These are phyloP conservation scores for Dromiciops gliroides DNA, from an alignment of 2,113 vertebrate species.

Conservation along the genomic window DNA sequence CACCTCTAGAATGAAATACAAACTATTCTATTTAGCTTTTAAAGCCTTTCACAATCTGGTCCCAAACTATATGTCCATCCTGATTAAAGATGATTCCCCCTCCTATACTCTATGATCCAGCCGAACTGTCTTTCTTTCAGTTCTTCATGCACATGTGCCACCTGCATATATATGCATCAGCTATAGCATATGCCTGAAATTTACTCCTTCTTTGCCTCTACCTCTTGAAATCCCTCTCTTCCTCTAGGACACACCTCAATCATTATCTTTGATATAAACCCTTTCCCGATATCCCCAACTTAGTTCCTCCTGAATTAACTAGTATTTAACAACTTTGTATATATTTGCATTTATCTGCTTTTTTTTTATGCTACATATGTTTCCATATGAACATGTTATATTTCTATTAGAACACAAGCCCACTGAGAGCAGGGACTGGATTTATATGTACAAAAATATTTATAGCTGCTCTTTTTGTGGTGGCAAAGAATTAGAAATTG, in stretches of 20 bases:
- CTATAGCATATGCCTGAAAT: background rate
- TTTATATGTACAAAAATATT: background rate
- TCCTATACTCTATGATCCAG: background rate
- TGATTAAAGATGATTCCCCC: background rate
- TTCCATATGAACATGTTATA: background rate
- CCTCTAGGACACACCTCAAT: background rate
- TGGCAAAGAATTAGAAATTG: background rate
- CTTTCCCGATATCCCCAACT: background rate
- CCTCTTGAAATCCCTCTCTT: background rate
- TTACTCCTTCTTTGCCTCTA: background rate
- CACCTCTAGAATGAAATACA: background rate
- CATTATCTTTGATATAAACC: background rate
- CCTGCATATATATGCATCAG: background rate
- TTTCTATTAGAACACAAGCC: background rate
- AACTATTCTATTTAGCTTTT: background rate
- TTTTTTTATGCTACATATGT: background rate
- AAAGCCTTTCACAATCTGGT: background rate
- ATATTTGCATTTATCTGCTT: background rate
- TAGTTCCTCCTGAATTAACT: background rate
- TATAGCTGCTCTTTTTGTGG: background rate
- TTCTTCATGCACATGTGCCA: background rate
- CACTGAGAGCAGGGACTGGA: background rate
- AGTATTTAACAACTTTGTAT: background rate
- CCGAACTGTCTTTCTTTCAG: background rate
- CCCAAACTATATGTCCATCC: background rate